Evolutionary conservation across 2,888 invertebrate genomes (phyloP), one percentile per base, ranked within the genome.

Genomic region (Tyria jacobaeae): DNA sequence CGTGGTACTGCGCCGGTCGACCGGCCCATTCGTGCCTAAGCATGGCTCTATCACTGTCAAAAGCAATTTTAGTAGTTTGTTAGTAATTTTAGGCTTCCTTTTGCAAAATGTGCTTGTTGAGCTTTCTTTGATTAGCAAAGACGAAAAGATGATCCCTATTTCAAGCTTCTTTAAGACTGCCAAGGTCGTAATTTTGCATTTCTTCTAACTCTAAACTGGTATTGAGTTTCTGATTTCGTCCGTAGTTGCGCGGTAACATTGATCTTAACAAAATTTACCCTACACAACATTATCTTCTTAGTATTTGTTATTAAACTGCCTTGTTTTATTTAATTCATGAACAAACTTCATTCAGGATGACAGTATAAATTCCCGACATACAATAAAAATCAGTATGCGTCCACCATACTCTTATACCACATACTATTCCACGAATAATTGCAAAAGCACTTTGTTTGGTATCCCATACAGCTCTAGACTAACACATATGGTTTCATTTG

Each of bases 371-470:
- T 52, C 55, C 60, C 44, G 37, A 60, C 50, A 37, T 35, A 61
- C 2, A 61, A 62, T 58, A 24, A 31, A 62, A 59, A 67, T 76
- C 61, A 60, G 62, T 70, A 76, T 76, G 74, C 74, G 48, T 62
- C 34, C n/a, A 15, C 21, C 12, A 49, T 65, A 17, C 24, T 60
- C 51, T 53, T 15, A 53, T 47, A 68, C 64, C 79, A 75, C 76
- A 72, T 66, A 71, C 66, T 47, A 67, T 79, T 80, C 80, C 59
- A 70, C 66, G 80, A 79, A 80, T 73, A 73, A 67, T 71, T 66
- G 67, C 65, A 60, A 70, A 79, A 71, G 70, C 75, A 76, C 64
- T 68, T 60, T 64, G 61, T 65, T 65, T 55, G 53, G 57, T 66
- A 52, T 65, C 61, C 15, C 59, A 50, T 62, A 59, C 55, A 51